These are phyloP conservation scores for Diadromus collaris DNA, from an alignment of 2,888 invertebrate genomes.

Conservation along the genomic window DNA sequence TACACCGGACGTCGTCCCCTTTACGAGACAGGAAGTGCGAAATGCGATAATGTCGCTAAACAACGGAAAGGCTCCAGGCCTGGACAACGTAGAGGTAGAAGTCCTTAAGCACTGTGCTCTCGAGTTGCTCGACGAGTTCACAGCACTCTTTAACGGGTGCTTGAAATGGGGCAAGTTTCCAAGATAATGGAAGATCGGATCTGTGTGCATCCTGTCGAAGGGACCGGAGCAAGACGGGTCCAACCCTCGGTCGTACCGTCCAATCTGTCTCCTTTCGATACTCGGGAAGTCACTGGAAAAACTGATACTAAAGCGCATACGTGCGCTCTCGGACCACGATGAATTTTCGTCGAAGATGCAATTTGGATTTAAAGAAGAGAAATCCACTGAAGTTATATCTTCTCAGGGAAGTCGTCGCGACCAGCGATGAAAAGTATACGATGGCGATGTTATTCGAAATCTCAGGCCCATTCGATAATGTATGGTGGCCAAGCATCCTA, in stretches of 20 bases:
- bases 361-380: no score
- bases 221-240: no score
- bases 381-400: no score
- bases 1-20: not conserved
- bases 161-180: conserved; percentile 9
- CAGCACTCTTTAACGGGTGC: not conserved
- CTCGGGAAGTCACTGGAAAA: conserved; percentile 28
- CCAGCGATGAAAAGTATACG: not conserved
- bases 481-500: conserved; percentile 45
- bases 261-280: conserved; percentile 4
- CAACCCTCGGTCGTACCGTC: conserved; percentile 22
- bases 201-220: not conserved
- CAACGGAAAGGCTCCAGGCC: not conserved
- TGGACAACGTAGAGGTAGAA: conserved; percentile 4
- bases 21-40: no score
- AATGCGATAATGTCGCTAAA: not conserved
- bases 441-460: conserved; percentile 42
- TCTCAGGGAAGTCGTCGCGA: not conserved
- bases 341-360: no score
- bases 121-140: not conserved
- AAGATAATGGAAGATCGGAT: conserved; percentile 2
- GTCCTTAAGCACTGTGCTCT: not conserved
- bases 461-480: conserved; percentile 48
- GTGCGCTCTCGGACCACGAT: not conserved
- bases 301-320: not conserved